Conservation (phyloP, 2,113 vertebrate species). For the Nansenia antarctica region DNA sequence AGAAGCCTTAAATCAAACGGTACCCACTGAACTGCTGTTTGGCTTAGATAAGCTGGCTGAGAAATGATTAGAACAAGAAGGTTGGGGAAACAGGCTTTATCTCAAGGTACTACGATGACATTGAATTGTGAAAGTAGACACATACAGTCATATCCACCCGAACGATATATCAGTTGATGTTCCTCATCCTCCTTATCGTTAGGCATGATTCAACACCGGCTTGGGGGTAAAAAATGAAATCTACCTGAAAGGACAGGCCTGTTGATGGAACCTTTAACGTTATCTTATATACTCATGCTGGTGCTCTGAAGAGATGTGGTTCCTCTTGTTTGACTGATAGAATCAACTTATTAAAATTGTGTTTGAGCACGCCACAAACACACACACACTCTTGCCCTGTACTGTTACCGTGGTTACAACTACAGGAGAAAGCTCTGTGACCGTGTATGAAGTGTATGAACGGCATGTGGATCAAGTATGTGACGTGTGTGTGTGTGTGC, state of each 20-base stretch:
- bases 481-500: constrained; percentile 4
- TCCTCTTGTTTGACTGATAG: constrained; percentile 37
- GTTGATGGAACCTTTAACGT: constrained; percentile 30
- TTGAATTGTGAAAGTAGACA: background rate
- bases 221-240: constrained; percentile 18
- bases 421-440: constrained; percentile 19
- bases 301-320: constrained; percentile 41
- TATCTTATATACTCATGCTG: constrained; percentile 45
- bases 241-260: constrained; percentile 54
- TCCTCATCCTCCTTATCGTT: constrained; percentile 19
- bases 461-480: constrained; percentile 23
- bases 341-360: constrained; percentile 29
- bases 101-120: background rate
- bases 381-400: constrained; percentile 1
- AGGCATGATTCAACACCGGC: constrained; percentile 34
- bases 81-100: background rate
- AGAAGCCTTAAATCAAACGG: no score
- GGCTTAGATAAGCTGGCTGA: no score
- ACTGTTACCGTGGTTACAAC: constrained; percentile 50
- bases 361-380: constrained; percentile 22
- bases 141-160: background rate
- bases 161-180: no score
- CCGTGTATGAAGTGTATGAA: constrained; percentile 31
- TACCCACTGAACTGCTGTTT: no score
- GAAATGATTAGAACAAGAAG: no score